phyloP scores from a whole-genome alignment of 2,888 invertebrate species.

The Lepidochitona cinerea region DNA sequence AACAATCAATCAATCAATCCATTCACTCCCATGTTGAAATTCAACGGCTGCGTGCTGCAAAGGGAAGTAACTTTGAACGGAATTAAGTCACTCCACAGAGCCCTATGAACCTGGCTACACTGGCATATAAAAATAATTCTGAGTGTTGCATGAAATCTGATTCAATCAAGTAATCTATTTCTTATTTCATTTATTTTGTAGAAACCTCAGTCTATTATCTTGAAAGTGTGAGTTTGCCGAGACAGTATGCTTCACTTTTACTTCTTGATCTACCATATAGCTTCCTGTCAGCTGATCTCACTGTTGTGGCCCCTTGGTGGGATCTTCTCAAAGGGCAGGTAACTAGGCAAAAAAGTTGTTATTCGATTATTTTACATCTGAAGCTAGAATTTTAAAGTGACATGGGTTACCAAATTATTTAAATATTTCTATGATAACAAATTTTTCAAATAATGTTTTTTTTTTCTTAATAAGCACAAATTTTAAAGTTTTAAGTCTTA shows the following conservation, averaged over 20 bases:
- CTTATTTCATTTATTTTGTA: constrained; percentile 10
- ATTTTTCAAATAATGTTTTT: neutral
- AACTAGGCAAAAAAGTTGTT: too few relatives aligned
- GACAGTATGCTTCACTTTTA: constrained; percentile 81
- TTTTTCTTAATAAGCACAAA: too few relatives aligned
- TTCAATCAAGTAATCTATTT: too few relatives aligned
- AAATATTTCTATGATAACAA: neutral
- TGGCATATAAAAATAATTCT: too few relatives aligned
- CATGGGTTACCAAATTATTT: neutral
- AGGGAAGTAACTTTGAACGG: too few relatives aligned
- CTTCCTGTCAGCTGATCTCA: constrained; percentile 45
- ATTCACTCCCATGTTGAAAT: too few relatives aligned
- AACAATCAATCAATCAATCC: too few relatives aligned
- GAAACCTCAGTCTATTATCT: constrained; percentile 79
- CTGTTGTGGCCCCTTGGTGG: constrained; percentile 53
- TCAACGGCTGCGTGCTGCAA: too few relatives aligned
- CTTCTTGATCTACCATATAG: constrained; percentile 85
- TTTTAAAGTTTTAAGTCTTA: too few relatives aligned
- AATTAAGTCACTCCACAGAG: too few relatives aligned
- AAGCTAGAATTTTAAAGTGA: neutral
- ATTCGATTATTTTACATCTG: neutral
- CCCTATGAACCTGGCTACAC: too few relatives aligned
- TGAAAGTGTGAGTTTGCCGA: constrained; percentile 86
- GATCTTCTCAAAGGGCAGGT: constrained; percentile 41
- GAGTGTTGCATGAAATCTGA: too few relatives aligned